A percentile compares a stretch with the other conserved stretches of the same genome.
Conservation (phyloP, 2,113 vertebrate genomes). For the Prionailurus viverrinus region DNA sequence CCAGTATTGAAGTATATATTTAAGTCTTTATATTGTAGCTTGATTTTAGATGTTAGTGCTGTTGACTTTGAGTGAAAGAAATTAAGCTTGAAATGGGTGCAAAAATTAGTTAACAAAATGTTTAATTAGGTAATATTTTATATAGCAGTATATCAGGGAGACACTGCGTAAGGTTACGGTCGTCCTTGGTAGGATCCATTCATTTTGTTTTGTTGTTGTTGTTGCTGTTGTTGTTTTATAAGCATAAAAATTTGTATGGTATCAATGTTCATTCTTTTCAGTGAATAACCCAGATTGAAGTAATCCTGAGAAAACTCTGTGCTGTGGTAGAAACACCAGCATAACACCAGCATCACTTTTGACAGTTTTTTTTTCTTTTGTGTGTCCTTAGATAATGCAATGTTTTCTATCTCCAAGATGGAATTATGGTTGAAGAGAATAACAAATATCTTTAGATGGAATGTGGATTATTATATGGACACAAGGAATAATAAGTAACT, state of each 20-base stretch:
- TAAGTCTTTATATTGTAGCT: neutral
- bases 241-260: neutral
- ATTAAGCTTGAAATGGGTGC: neutral
- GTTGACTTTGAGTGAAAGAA: neutral
- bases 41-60: neutral
- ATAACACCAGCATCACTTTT: neutral
- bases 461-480: neutral
- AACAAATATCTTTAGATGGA: neutral
- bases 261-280: neutral
- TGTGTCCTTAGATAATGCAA: neutral
- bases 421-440: neutral
- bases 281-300: neutral
- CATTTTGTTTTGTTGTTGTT: neutral
- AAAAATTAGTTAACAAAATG: slow-evolving; percentile 12
- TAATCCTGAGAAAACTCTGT: neutral
- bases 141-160: neutral
- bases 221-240: neutral
- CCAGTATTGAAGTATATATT: neutral
- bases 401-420: neutral
- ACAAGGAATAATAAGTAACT: neutral
- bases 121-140: neutral
- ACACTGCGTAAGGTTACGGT: neutral
- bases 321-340: neutral
- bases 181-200: neutral
- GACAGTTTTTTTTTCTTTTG: neutral